phyloP scores from a whole-genome alignment of 2,113 vertebrate genomes.

The Proteles cristata region DNA sequence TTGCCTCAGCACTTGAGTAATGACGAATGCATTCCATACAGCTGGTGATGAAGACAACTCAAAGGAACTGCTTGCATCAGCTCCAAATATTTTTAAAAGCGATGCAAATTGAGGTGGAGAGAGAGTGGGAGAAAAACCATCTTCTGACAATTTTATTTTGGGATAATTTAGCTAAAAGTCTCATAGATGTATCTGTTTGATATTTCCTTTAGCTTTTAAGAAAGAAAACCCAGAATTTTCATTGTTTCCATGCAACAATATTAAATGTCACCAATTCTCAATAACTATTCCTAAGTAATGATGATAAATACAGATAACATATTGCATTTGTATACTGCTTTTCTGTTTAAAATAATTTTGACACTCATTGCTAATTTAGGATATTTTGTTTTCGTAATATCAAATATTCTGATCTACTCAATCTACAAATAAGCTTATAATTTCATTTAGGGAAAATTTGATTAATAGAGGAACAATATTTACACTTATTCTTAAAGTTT shows the following conservation, averaged over 20 bases:
- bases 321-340: background rate
- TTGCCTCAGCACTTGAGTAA: constrained; percentile 28
- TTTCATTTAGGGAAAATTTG: constrained; percentile 24
- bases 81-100: constrained; percentile 75
- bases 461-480: constrained; percentile 15
- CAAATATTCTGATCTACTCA: background rate
- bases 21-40: constrained; percentile 35
- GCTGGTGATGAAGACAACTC: constrained; percentile 61
- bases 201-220: constrained; percentile 32
- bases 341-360: constrained; percentile 11
- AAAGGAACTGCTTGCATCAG: constrained; percentile 72
- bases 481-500: background rate
- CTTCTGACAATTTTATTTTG: constrained; percentile 43
- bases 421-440: background rate
- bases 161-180: constrained; percentile 58
- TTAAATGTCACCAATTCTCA: constrained; percentile 3
- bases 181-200: constrained; percentile 48
- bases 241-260: background rate
- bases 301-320: constrained; percentile 32
- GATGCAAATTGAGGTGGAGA: constrained; percentile 64
- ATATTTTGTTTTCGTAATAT: constrained; percentile 30
- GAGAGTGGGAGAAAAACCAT: constrained; percentile 33
- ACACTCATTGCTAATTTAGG: constrained; percentile 8
- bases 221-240: background rate
- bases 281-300: background rate